Percentiles rank a stretch among this genome's conserved stretches.
Evolutionary conservation across 2,113 vertebrate species (phyloP).

Genomic region (Epinephelus cyanopodus): DNA sequence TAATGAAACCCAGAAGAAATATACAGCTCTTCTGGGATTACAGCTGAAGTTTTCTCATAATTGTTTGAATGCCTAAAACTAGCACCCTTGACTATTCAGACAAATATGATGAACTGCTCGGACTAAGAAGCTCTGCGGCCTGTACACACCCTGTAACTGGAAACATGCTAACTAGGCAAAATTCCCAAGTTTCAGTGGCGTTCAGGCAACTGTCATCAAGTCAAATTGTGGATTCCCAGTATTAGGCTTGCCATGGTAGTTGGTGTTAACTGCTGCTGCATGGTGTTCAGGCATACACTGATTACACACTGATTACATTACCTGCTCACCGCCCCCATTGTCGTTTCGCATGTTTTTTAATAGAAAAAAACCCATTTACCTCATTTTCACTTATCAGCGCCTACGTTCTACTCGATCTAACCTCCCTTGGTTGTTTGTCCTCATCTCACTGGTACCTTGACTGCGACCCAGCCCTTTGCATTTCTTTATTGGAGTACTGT

Average conservation of each 20-base stretch:
- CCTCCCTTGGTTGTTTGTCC: neutral
- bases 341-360: no score
- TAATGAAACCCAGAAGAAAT: neutral
- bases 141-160: slow-evolving; percentile 24
- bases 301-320: no score
- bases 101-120: neutral
- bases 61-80: slow-evolving; percentile 5
- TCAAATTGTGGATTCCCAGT: no score
- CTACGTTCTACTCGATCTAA: neutral
- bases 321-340: no score
- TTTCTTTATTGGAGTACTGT: no score
- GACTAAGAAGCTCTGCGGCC: neutral
- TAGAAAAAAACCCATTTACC: no score
- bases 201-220: no score
- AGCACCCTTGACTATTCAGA: slow-evolving; percentile 7
- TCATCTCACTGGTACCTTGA: neutral
- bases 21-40: neutral
- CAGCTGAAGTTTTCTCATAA: neutral
- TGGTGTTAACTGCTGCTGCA: no score
- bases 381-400: no score
- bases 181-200: neutral
- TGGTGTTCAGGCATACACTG: no score
- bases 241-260: no score
- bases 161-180: slow-evolving; percentile 10
- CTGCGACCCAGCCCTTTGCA: no score